Conservation (phyloP, 2,888 invertebrate genomes). For the Candidula unifasciata region DNA sequence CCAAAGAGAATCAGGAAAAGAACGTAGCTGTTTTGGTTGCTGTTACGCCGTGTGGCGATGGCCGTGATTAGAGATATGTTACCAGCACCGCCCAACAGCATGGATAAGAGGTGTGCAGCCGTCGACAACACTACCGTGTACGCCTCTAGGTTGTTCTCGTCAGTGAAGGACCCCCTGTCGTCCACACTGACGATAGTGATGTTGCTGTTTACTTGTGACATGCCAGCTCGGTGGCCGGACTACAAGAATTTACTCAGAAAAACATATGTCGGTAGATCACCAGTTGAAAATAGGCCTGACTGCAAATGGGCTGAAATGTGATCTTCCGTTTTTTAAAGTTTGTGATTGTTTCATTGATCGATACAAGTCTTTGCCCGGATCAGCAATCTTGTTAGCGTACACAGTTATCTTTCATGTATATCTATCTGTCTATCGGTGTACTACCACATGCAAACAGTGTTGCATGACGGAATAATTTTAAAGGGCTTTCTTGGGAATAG, state of each 20-base stretch:
- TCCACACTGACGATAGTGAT: not conserved
- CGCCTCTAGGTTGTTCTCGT: conserved; percentile 58
- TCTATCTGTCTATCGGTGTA: too few relatives aligned
- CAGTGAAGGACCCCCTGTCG: not conserved
- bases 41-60: conserved; percentile 60
- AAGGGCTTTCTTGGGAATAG: too few relatives aligned
- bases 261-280: not conserved
- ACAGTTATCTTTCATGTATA: too few relatives aligned
- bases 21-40: conserved; percentile 64
- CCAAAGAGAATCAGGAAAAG: conserved; percentile 63
- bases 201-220: not conserved
- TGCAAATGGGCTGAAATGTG: too few relatives aligned
- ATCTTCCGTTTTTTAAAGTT: too few relatives aligned
- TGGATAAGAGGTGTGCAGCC: conserved; percentile 63
- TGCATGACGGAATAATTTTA: too few relatives aligned
- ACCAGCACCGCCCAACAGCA: conserved; percentile 66
- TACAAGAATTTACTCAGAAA: not conserved
- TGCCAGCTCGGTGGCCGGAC: not conserved
- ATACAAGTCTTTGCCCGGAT: too few relatives aligned
- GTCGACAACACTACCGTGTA: conserved; percentile 69
- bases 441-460: too few relatives aligned
- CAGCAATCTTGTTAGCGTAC: too few relatives aligned
- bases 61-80: conserved; percentile 67
- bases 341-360: too few relatives aligned
- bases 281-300: not conserved